Conservation (phyloP, 2,888 invertebrate species). For the Sarcophaga variegata region DNA sequence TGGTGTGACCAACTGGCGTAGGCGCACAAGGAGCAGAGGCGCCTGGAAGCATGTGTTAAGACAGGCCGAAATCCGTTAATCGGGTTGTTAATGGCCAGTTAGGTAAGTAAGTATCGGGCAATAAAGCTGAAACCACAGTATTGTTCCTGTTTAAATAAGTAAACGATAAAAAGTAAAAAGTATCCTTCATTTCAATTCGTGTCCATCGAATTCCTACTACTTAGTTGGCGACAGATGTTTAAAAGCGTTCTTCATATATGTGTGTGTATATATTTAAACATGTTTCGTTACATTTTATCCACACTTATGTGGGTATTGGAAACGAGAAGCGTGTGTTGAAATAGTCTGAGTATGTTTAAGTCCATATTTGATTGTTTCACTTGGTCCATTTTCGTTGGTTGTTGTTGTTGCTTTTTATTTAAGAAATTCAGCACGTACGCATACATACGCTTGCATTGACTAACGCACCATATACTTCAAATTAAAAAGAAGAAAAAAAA, state of each 20-base stretch:
- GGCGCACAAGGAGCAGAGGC: too few species aligned
- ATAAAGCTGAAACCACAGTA: too few species aligned
- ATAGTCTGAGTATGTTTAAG: constrained; percentile 14
- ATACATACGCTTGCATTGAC: neutral
- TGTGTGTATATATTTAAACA: constrained; percentile 13
- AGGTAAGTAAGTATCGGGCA: too few species aligned
- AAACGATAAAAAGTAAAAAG: too few species aligned
- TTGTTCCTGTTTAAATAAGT: too few species aligned
- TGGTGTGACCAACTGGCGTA: too few species aligned
- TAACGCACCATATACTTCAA: constrained; percentile 17
- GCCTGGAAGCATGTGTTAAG: too few species aligned
- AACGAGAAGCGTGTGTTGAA: neutral
- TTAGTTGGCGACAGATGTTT: neutral
- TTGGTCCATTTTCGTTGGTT: constrained; percentile 6
- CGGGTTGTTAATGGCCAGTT: too few species aligned
- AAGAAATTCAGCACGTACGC: constrained; percentile 66
- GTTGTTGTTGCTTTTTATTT: constrained; percentile 19
- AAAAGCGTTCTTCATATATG: neutral
- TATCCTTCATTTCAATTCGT: too few species aligned
- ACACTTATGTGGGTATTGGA: neutral
- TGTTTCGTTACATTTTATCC: neutral
- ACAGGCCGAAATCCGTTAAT: too few species aligned
- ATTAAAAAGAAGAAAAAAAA: neutral
- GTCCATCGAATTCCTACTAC: neutral
- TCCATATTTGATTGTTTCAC: constrained; percentile 52